Evolutionary conservation across 1,140 invertebrate species (phyloP).

Genomic region (Onthophagus taurus): DNA sequence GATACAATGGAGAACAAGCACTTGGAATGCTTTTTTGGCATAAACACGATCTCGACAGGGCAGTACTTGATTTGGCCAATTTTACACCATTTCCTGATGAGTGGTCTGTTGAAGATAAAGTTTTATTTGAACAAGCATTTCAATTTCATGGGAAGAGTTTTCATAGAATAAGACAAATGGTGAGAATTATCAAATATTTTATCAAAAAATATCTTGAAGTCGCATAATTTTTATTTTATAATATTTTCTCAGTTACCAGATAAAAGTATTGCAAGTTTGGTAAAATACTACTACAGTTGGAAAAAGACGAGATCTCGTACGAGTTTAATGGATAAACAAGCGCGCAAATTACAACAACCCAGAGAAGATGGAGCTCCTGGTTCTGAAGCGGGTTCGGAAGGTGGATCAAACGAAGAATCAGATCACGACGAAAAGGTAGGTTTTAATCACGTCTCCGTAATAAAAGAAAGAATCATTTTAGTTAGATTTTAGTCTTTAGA

Average conservation of each 20-base stretch:
- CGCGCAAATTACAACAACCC: constrained; percentile 55
- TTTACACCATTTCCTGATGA: constrained; percentile 97
- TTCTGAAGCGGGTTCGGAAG: constrained; percentile 65
- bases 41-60: constrained; percentile 89
- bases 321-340: constrained; percentile 88
- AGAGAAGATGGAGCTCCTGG: constrained; percentile 41
- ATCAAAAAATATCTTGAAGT: constrained; percentile 1
- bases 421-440: constrained; percentile 85
- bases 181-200: constrained; percentile 38
- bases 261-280: constrained; percentile 90
- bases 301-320: constrained; percentile 88
- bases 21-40: constrained; percentile 98
- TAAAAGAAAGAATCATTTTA: no score
- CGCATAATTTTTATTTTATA: not conserved
- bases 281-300: constrained; percentile 98
- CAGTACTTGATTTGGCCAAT: constrained; percentile 87
- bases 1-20: constrained; percentile 95
- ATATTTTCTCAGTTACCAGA: constrained; percentile 70
- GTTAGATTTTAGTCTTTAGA: no score
- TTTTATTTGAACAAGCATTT: constrained; percentile 95
- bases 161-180: constrained; percentile 94
- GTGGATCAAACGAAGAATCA: constrained; percentile 75
- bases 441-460: no score
- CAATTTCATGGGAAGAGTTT: constrained; percentile 98
- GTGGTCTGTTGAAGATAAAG: constrained; percentile 97